Percentiles rank a stretch among this genome's conserved stretches.
These are phyloP conservation scores for Nannoperca australis DNA, from an alignment of 2,797 vertebrate species.

Conservation along the genomic window DNA sequence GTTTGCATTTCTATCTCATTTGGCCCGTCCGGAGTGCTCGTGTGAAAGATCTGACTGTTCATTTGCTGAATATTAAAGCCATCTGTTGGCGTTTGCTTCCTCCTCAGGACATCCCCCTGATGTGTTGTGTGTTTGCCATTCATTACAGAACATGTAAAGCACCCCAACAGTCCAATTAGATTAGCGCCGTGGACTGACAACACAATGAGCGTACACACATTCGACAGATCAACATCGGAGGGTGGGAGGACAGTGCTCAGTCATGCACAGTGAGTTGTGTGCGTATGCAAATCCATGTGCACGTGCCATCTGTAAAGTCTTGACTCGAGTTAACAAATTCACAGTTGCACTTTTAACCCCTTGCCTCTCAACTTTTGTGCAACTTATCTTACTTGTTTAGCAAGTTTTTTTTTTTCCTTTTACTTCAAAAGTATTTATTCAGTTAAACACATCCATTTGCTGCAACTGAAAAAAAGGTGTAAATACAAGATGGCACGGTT, in stretches of 20 bases:
- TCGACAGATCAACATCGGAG: slow-evolving; percentile 30
- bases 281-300: slow-evolving; percentile 53
- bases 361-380: background rate
- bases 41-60: slow-evolving; percentile 68
- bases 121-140: slow-evolving; percentile 73
- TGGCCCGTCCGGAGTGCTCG: slow-evolving; percentile 26
- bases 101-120: slow-evolving; percentile 70
- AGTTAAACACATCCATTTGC: background rate
- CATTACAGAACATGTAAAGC: slow-evolving; percentile 72
- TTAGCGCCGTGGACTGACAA: slow-evolving; percentile 64
- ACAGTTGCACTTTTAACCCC: slow-evolving; percentile 24
- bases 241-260: slow-evolving; percentile 34
- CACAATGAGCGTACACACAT: slow-evolving; percentile 46
- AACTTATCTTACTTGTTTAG: background rate
- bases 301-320: slow-evolving; percentile 51
- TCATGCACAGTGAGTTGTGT: slow-evolving; percentile 28
- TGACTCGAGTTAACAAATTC: slow-evolving; percentile 40
- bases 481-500: background rate
- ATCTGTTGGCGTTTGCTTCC: slow-evolving; percentile 79
- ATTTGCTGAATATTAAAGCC: slow-evolving; percentile 82
- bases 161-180: slow-evolving; percentile 75
- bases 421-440: background rate
- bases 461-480: background rate
- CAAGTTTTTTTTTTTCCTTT: background rate
- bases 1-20: slow-evolving; percentile 71